phyloP scores from a whole-genome alignment of 2,113 vertebrate species.

The Colossoma macropomum region DNA sequence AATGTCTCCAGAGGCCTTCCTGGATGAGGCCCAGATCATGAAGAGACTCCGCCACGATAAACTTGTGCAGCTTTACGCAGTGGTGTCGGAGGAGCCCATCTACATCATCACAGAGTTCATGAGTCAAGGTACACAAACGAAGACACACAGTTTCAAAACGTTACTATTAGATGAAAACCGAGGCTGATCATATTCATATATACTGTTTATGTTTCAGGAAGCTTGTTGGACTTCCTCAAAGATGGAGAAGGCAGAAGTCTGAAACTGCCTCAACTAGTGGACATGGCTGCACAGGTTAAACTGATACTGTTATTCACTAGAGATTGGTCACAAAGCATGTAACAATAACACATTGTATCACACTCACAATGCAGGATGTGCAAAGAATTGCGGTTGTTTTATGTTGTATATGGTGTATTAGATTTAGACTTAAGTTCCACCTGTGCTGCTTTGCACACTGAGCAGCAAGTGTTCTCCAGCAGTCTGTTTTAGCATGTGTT shows the following conservation, averaged over 20 bases:
- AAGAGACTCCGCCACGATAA: conserved; percentile 96
- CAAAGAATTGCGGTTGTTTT: background rate
- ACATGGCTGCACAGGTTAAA: conserved; percentile 94
- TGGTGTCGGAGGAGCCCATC: conserved; percentile 97
- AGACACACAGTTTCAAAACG: background rate
- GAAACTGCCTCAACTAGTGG: conserved; percentile 91
- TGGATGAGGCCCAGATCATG: conserved; percentile 99
- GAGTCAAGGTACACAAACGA: conserved; percentile 84
- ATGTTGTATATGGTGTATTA: background rate
- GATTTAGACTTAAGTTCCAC: too few species aligned
- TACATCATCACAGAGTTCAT: conserved; percentile 98
- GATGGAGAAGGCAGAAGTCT: conserved; percentile 84
- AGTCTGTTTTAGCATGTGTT: background rate
- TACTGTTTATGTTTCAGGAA: conserved; percentile 77
- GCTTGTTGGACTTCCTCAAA: conserved; percentile 94
- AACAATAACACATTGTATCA: background rate
- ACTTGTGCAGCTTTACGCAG: conserved; percentile 96
- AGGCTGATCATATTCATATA: background rate
- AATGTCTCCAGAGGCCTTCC: conserved; percentile 96
- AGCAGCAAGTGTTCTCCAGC: too few species aligned
- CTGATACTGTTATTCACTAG: background rate
- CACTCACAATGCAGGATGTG: background rate
- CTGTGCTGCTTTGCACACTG: too few species aligned
- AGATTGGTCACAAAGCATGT: background rate
- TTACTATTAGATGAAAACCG: background rate